phyloP scores from a whole-genome alignment of 2,113 vertebrate species.

The Actenoides hombroni region DNA sequence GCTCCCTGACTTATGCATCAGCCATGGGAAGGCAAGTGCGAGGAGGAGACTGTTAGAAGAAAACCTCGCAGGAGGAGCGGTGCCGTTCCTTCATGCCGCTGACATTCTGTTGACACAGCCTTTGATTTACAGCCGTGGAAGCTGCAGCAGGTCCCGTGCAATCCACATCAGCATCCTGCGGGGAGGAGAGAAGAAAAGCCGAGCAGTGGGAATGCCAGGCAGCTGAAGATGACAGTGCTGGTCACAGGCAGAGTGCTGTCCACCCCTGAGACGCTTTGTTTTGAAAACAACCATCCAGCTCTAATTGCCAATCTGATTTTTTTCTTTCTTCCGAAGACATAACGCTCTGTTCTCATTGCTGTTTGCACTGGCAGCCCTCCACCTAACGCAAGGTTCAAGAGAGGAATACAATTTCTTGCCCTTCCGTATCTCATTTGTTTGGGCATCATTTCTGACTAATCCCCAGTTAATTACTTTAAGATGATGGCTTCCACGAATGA shows the following conservation, averaged over 20 bases:
- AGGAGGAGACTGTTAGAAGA: not conserved
- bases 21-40: not conserved
- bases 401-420: not conserved
- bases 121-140: not conserved
- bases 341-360: not conserved
- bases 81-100: not conserved
- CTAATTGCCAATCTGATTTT: not conserved
- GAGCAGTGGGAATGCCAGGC: rapidly evolving
- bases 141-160: not conserved
- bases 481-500: conserved; percentile 1
- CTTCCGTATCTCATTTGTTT: conserved; percentile 26
- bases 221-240: not conserved
- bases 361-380: conserved; percentile 30
- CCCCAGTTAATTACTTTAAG: conserved; percentile 44
- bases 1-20: not conserved
- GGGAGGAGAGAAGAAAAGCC: rapidly evolving
- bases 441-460: conserved; percentile 54
- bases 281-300: not conserved
- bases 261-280: not conserved
- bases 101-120: not conserved
- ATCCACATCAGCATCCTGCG: rapidly evolving
- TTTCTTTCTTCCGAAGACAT: not conserved
- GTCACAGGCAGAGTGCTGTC: not conserved
- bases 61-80: not conserved
- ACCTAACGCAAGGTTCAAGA: not conserved